Percentiles rank a stretch among this genome's conserved stretches.
Conservation (phyloP, 2,888 invertebrate genomes). For the Agrochola macilenta region DNA sequence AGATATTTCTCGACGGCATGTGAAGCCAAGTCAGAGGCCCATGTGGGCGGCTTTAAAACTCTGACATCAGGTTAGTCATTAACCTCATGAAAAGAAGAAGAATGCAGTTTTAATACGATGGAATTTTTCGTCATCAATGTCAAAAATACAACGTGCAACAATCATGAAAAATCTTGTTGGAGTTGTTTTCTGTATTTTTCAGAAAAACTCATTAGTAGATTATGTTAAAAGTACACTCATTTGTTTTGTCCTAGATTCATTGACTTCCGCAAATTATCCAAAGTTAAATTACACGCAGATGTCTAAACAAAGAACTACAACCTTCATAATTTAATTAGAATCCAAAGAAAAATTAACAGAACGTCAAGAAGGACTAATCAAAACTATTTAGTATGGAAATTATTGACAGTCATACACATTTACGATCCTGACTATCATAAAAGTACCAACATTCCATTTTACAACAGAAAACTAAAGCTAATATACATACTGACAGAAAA, state of each 20-base stretch:
- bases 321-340: slow-evolving; percentile 26
- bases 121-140: neutral
- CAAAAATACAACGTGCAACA: too few species aligned
- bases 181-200: neutral
- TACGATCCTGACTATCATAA: slow-evolving; percentile 60
- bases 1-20: too few species aligned
- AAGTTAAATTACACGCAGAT: neutral
- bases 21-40: too few species aligned
- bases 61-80: too few species aligned
- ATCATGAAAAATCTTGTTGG: too few species aligned
- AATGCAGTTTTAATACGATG: neutral
- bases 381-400: slow-evolving; percentile 61
- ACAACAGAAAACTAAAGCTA: slow-evolving; percentile 57
- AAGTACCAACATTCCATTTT: slow-evolving; percentile 59
- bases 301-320: neutral
- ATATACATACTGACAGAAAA: slow-evolving; percentile 57
- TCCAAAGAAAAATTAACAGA: slow-evolving; percentile 28
- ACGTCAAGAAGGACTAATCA: slow-evolving; percentile 22
- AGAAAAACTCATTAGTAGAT: neutral
- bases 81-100: too few species aligned
- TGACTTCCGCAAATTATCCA: neutral
- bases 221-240: neutral
- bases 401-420: slow-evolving; percentile 53
- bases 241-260: neutral
- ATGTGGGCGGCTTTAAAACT: too few species aligned